Conservation (phyloP, 2,113 vertebrate genomes). For the Ptilonorhynchus violaceus region DNA sequence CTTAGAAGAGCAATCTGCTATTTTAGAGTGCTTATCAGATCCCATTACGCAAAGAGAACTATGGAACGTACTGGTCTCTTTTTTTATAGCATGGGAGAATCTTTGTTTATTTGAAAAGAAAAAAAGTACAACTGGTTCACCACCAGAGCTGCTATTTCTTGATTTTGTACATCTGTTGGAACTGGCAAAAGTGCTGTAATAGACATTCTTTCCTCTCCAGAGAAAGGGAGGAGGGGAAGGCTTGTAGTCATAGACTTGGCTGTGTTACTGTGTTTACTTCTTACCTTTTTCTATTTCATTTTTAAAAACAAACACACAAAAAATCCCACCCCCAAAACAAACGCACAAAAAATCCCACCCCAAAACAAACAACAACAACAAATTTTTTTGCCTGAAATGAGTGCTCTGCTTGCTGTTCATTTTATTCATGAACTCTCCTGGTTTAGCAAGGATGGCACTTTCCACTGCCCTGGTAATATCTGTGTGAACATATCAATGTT, state of each 20-base stretch:
- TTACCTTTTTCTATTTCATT: neutral
- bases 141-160: constrained; percentile 22
- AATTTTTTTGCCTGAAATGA: neutral
- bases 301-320: neutral
- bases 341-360: neutral
- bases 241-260: neutral
- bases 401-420: neutral
- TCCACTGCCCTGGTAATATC: neutral
- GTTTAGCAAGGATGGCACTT: neutral
- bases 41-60: neutral
- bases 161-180: constrained; percentile 38
- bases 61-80: neutral
- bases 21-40: neutral
- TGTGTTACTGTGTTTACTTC: constrained; percentile 4
- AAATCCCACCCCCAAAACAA: neutral
- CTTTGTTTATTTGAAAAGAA: constrained; percentile 10
- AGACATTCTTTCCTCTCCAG: neutral
- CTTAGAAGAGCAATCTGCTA: neutral
- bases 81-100: constrained; percentile 14
- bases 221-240: constrained; percentile 28
- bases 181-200: constrained; percentile 24
- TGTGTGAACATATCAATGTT: neutral
- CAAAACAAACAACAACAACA: neutral
- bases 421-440: neutral
- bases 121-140: neutral